Evolutionary conservation across 1,140 invertebrate genomes (phyloP).

Genomic region (Penaeus vannamei): DNA sequence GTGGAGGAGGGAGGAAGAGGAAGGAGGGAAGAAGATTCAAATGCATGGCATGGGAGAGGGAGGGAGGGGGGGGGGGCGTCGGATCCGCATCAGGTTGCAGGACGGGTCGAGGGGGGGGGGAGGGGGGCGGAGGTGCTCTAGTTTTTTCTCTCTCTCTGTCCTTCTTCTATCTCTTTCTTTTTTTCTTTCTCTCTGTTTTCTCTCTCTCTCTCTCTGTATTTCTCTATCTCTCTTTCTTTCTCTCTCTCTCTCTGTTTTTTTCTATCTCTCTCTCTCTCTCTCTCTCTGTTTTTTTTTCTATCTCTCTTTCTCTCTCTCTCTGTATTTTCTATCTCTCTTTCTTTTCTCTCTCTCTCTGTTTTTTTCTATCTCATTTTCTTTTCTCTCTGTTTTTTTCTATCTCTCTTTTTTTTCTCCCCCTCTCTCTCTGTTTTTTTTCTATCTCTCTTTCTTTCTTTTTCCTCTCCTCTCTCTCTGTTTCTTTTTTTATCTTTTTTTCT

Average conservation of each 20-base stretch:
- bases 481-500: not conserved
- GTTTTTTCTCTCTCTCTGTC: no score
- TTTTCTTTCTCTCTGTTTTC: conserved; percentile 11
- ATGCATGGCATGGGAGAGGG: not conserved
- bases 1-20: not conserved
- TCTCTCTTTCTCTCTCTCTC: not conserved
- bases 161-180: not conserved
- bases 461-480: not conserved
- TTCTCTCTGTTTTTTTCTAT: not conserved
- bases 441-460: not conserved
- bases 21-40: not conserved
- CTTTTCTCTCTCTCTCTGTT: no score
- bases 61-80: not conserved
- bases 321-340: no score
- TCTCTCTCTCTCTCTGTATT: no score
- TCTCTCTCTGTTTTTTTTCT: not conserved
- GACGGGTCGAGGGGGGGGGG: no score
- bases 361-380: not conserved
- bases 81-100: not conserved
- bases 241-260: not conserved
- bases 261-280: no score
- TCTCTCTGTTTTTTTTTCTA: no score
- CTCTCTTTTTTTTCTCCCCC: not conserved
- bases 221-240: not conserved
- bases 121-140: no score